Conservation (phyloP, 2,113 vertebrate species). For the Erinaceus europaeus region DNA sequence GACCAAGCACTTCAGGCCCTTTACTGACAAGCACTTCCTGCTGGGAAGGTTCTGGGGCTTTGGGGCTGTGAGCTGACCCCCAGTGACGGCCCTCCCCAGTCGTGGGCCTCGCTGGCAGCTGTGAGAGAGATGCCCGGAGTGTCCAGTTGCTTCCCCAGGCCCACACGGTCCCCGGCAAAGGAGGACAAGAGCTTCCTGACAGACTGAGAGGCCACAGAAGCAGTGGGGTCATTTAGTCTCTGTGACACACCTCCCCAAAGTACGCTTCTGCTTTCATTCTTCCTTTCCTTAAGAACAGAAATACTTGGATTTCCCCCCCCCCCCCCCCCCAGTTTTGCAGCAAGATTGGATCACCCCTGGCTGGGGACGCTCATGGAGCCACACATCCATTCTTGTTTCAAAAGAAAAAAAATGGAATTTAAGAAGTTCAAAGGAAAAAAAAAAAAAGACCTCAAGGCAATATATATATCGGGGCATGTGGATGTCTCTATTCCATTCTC, state of each 20-base stretch:
- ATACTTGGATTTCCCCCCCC: background rate
- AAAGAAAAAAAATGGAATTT: background rate
- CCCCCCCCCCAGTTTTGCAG: background rate
- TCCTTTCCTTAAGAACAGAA: background rate
- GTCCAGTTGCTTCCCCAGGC: too few relatives aligned
- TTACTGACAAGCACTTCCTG: too few relatives aligned
- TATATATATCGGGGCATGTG: background rate
- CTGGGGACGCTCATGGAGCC: background rate
- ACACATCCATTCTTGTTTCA: background rate
- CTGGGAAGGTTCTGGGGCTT: too few relatives aligned
- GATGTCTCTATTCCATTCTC: background rate
- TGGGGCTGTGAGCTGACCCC: too few relatives aligned
- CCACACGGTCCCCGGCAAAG: background rate
- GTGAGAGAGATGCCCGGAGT: too few relatives aligned
- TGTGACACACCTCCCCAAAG: background rate
- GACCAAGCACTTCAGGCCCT: too few relatives aligned
- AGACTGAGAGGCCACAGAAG: background rate
- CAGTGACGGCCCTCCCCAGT: too few relatives aligned
- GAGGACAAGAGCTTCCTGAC: background rate
- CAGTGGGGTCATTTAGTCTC: background rate
- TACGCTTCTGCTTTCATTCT: background rate
- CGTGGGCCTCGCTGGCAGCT: too few relatives aligned
- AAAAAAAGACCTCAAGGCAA: background rate
- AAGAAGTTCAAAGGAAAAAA: background rate
- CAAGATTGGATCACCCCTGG: background rate